phyloP scores from a whole-genome alignment of 2,113 vertebrate species.

The Axis porcinus region DNA sequence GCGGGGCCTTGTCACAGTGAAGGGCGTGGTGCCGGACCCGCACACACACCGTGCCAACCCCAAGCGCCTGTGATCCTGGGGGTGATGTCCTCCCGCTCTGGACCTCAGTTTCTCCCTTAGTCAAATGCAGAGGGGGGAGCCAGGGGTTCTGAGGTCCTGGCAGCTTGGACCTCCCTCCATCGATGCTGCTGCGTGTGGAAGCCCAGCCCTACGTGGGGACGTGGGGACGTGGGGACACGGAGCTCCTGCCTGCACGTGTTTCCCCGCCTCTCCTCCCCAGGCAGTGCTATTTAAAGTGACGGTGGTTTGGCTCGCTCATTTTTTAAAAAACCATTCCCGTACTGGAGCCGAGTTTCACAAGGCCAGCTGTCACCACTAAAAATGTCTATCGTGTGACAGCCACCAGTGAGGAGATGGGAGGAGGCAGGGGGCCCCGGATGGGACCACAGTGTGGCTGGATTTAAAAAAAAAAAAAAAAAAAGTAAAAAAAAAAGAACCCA shows the following conservation, averaged over 20 bases:
- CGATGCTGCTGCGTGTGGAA: not conserved
- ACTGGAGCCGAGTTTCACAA: conserved; percentile 56
- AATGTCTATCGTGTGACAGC: conserved; percentile 71
- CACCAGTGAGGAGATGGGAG: conserved; percentile 66
- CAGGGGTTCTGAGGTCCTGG: not conserved
- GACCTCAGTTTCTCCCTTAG: not conserved
- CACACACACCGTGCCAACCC: not conserved
- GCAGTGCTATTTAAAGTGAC: conserved; percentile 69
- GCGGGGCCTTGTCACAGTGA: not conserved
- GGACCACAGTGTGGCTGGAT: conserved; percentile 57
- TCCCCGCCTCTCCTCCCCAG: not conserved
- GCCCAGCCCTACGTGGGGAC: not conserved
- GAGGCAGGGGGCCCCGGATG: conserved; percentile 61
- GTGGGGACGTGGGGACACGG: not conserved
- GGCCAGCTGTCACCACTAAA: conserved; percentile 74
- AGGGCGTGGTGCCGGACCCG: rapidly evolving
- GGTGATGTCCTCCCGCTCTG: not conserved
- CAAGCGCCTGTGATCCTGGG: not conserved
- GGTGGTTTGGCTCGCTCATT: conserved; percentile 64
- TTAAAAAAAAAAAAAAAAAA: not conserved
- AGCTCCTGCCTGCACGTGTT: not conserved
- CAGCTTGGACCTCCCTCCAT: not conserved
- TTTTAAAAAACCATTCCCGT: conserved; percentile 64
- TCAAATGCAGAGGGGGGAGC: not conserved
- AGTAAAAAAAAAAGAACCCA: no score